Base-by-base conservation (phyloP, 2,888 invertebrate species). In the Eupithecia vulgata region DNA sequence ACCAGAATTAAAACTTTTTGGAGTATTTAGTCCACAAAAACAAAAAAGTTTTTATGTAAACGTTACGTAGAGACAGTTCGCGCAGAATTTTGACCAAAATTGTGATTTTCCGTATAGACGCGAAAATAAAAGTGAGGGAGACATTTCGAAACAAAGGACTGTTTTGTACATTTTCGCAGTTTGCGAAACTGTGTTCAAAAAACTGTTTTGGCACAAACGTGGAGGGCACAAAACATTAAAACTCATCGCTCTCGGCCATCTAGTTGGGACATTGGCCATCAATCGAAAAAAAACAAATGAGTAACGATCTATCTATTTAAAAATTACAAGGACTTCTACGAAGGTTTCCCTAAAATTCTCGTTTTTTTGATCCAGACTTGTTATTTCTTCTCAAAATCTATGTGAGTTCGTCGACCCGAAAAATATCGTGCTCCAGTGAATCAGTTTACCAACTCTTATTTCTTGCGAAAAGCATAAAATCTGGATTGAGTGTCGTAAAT, bases 101-200 rank as follows among this genome's bases (percentile, higher is more conserved):
- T 91, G 92, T 92, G 92, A 86, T 89, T 91, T 93, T 94, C 94
- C 94, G 93, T 94, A 92, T 94, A 94, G 93, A 94, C 94, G 94
- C 92, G 87, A 91, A 90, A 87, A 85, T 83, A 80, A 88, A 65
- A 90, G 90, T 89, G 90, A 88, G 87, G 86, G 87, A 89, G 88
- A 92, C 87, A 87, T 88, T 92, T 92, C 92, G 92, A 93, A 93
- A 93, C 91, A 94, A 92, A 93, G 91, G 91, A 94, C 94, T 91
- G 93, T 94, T 94, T 94, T 94, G 94, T 93, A 94, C 94, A 92
- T 93, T 94, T 94, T 94, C 94, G 94, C 93, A 89, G 85, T 83
- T 87, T 92, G 94, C 94, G 94, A 94, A 94, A 93, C 94, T 94
- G 94, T 94, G 92, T 92, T 94, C 94, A 94, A 94, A 93, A 90